These are phyloP conservation scores for Syncerus caffer DNA, from an alignment of 2,797 vertebrate genomes.

Conservation along the genomic window DNA sequence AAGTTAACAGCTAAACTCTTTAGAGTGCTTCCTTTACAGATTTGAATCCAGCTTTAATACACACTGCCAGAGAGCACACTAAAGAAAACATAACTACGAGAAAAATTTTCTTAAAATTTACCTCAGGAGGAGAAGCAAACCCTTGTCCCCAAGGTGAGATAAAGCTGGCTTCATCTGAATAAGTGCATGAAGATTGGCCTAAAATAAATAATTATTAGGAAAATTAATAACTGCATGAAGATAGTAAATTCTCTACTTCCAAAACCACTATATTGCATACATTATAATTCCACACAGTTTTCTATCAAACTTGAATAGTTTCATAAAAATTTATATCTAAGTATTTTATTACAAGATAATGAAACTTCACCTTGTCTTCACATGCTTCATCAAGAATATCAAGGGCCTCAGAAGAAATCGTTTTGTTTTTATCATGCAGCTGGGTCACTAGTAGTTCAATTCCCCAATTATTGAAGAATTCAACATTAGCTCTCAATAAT, in stretches of 20 bases:
- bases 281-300: neutral
- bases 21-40: neutral
- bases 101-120: slow-evolving; percentile 74
- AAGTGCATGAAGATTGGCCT: slow-evolving; percentile 98
- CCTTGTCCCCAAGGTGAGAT: slow-evolving; percentile 98
- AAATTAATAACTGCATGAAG: slow-evolving; percentile 25
- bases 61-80: neutral
- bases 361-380: slow-evolving; percentile 93
- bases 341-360: slow-evolving; percentile 18
- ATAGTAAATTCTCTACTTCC: neutral
- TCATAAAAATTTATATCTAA: neutral
- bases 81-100: neutral
- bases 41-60: neutral
- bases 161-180: slow-evolving; percentile 99
- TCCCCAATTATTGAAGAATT: slow-evolving; percentile 99
- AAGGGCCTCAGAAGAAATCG: slow-evolving; percentile 95
- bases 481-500: slow-evolving; percentile 94
- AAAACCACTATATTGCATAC: neutral
- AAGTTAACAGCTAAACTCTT: neutral
- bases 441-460: slow-evolving; percentile 99
- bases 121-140: slow-evolving; percentile 96
- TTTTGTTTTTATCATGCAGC: slow-evolving; percentile 97
- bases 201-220: slow-evolving; percentile 62
- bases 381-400: slow-evolving; percentile 98
- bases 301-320: neutral